Evolutionary conservation across 2,113 vertebrate species (phyloP).

Genomic region (Thunnus maccoyii): DNA sequence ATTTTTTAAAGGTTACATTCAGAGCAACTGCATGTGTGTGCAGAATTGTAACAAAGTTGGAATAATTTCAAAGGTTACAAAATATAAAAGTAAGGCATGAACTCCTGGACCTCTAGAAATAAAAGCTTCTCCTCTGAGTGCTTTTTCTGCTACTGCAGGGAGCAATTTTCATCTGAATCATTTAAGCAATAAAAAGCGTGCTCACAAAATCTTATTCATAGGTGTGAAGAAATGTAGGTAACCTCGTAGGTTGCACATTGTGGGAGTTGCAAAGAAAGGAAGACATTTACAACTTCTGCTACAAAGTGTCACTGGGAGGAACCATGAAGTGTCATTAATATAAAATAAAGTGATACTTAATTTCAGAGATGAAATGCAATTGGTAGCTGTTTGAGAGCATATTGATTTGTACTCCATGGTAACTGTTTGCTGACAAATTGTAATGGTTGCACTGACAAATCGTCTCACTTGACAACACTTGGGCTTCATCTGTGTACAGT

Average conservation of each 20-base stretch:
- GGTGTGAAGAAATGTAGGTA: constrained; percentile 8
- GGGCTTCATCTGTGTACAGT: constrained; percentile 42
- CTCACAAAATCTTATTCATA: constrained; percentile 23
- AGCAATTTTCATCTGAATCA: constrained; percentile 58
- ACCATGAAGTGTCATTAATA: constrained; percentile 56
- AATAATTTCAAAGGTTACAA: constrained; percentile 77
- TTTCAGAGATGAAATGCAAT: constrained; percentile 58
- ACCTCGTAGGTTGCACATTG: neutral
- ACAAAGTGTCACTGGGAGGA: constrained; percentile 5
- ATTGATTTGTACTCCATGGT: constrained; percentile 62
- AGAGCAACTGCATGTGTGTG: constrained; percentile 63
- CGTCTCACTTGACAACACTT: constrained; percentile 43
- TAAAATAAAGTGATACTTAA: constrained; percentile 68
- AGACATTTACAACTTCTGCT: constrained; percentile 41
- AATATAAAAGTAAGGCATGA: constrained; percentile 76
- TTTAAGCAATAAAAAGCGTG: constrained; percentile 40
- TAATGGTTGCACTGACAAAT: constrained; percentile 56
- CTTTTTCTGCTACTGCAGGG: constrained; percentile 31
- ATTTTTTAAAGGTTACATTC: constrained; percentile 76
- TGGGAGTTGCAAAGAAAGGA: constrained; percentile 1
- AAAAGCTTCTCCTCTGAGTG: constrained; percentile 60
- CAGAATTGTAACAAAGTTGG: constrained; percentile 60
- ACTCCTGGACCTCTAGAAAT: constrained; percentile 64
- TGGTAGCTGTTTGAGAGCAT: constrained; percentile 53
- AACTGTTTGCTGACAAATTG: constrained; percentile 62